These are phyloP conservation scores for Eolophus roseicapilla DNA, from an alignment of 2,113 vertebrate genomes.

Conservation along the genomic window DNA sequence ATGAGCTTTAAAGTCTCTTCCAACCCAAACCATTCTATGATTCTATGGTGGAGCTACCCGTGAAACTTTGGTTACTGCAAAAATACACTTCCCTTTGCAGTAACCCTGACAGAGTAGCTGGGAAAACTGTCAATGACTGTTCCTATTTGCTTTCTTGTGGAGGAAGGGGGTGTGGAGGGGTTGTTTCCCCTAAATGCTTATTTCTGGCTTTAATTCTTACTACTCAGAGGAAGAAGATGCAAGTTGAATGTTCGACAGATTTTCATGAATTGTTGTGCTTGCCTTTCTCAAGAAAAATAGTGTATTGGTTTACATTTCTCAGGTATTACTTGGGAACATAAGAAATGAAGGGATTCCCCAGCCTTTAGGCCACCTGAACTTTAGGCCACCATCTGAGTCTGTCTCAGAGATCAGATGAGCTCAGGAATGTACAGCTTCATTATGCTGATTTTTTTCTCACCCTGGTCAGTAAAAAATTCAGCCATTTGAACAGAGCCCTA, in stretches of 20 bases:
- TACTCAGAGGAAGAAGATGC: not conserved
- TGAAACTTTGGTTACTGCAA: not conserved
- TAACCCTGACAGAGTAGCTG: not conserved
- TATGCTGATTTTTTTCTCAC: not conserved
- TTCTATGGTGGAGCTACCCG: not conserved
- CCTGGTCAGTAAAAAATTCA: not conserved
- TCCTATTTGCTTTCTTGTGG: not conserved
- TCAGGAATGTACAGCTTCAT: not conserved
- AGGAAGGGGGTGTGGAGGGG: not conserved
- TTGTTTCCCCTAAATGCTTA: not conserved
- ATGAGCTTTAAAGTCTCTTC: not conserved
- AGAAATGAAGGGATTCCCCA: not conserved
- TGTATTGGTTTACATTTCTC: not conserved
- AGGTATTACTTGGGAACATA: not conserved
- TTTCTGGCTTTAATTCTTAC: not conserved
- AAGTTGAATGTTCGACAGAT: not conserved
- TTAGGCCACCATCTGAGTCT: not conserved
- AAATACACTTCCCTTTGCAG: not conserved
- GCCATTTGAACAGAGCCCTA: not conserved
- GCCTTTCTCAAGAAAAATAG: not conserved
- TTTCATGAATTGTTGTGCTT: not conserved
- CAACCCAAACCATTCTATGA: not conserved
- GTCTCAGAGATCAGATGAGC: not conserved
- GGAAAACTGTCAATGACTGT: not conserved
- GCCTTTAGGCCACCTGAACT: not conserved